These are phyloP conservation scores for Leptocoma aspasia DNA, from an alignment of 2,113 vertebrate species.

Conservation along the genomic window DNA sequence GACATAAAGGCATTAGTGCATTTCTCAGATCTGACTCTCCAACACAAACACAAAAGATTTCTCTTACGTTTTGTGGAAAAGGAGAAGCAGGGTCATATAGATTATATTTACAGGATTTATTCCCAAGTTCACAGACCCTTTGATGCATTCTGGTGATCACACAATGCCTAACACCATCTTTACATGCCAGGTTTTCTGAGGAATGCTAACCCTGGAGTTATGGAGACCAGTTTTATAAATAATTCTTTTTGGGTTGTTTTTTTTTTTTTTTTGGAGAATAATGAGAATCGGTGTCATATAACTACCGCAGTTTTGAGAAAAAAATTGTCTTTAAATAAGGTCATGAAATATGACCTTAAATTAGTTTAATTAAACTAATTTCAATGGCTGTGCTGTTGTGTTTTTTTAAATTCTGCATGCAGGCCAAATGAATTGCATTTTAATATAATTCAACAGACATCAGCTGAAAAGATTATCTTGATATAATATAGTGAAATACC, in stretches of 20 bases:
- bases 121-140: not conserved
- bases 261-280: not conserved
- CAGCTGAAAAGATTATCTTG: not conserved
- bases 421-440: not conserved
- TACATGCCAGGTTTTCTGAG: not conserved
- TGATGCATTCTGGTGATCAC: not conserved
- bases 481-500: not conserved
- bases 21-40: not conserved
- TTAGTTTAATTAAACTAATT: not conserved
- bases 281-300: not conserved
- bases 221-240: not conserved
- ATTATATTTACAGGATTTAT: not conserved
- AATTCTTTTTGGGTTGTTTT: not conserved
- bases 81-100: not conserved
- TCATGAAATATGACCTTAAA: not conserved
- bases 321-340: not conserved
- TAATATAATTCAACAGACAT: not conserved
- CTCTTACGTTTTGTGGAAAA: not conserved
- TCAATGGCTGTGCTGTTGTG: fast-evolving
- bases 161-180: not conserved
- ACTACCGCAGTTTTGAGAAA: not conserved
- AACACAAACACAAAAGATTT: fast-evolving
- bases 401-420: not conserved
- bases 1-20: not conserved
- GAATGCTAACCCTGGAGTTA: not conserved